Percentiles rank a stretch among this genome's conserved stretches.
Conservation (phyloP, 2,797 vertebrate genomes). For the Sebastes goodei region DNA sequence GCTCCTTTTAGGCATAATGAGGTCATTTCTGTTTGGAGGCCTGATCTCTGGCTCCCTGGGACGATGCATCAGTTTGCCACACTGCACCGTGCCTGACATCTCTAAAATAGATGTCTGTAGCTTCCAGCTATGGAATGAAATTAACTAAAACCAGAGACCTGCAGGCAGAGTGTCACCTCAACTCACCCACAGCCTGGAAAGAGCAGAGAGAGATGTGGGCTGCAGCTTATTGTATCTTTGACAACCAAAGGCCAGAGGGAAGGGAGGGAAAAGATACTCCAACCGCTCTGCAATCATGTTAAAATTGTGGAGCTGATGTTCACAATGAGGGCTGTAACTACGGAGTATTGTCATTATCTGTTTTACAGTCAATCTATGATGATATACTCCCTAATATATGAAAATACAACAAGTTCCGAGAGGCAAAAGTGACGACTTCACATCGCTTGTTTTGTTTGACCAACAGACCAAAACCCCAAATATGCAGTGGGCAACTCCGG, state of each 20-base stretch:
- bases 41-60: background rate
- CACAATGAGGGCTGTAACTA: background rate
- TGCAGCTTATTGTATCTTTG: background rate
- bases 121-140: slow-evolving; percentile 18
- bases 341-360: background rate
- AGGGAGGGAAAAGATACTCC: background rate
- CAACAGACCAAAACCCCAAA: too few relatives aligned
- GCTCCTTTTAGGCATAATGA: slow-evolving; percentile 7
- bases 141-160: slow-evolving; percentile 32
- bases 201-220: background rate
- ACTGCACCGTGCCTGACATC: background rate
- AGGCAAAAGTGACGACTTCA: too few relatives aligned
- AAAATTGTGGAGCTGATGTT: background rate
- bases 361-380: background rate
- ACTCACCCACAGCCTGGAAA: background rate
- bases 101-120: slow-evolving; percentile 11
- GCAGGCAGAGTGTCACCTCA: slow-evolving; percentile 13
- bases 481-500: too few relatives aligned
- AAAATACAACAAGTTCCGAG: background rate
- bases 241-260: background rate
- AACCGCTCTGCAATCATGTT: background rate
- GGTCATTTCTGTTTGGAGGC: slow-evolving; percentile 4
- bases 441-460: too few relatives aligned
- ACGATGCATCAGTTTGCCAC: slow-evolving; percentile 23
- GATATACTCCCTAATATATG: background rate